Conservation (phyloP, 2,888 invertebrate species). For the Drosophila bunnanda region DNA sequence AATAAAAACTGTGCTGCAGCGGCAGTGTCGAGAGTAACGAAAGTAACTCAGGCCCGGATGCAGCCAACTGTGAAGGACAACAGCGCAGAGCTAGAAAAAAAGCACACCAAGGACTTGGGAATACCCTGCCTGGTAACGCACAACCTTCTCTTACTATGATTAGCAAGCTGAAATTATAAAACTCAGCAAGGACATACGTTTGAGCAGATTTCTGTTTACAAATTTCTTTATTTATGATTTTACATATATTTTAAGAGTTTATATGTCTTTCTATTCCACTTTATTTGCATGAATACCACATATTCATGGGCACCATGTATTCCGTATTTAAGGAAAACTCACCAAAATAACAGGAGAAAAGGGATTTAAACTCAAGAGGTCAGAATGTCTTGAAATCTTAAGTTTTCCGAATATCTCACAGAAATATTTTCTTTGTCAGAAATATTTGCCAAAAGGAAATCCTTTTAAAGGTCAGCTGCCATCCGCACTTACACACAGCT, state of each 20-base stretch:
- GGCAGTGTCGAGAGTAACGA: conserved; percentile 54
- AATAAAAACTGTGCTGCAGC: conserved; percentile 32
- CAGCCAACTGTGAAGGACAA: conserved; percentile 62
- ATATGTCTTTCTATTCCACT: background rate
- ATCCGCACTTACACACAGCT: background rate
- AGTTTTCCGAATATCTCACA: no score
- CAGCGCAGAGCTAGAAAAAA: conserved; percentile 6
- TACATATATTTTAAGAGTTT: background rate
- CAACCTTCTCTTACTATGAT: no score
- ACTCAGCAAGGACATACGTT: no score
- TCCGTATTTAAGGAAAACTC: background rate
- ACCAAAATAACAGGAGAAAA: background rate
- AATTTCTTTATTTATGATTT: background rate
- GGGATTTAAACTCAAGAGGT: background rate
- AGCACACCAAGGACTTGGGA: conserved; percentile 13
- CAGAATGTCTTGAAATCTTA: background rate
- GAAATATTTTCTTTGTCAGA: conserved; percentile 10
- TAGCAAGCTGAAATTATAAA: no score
- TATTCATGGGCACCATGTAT: background rate
- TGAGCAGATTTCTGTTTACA: background rate
- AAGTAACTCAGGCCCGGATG: conserved; percentile 50
- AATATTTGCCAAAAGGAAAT: background rate
- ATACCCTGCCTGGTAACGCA: background rate
- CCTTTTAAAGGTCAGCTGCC: conserved; percentile 22
- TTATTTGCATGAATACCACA: background rate